Conservation (phyloP, 2,888 invertebrate species). For the Deilephila porcellus region DNA sequence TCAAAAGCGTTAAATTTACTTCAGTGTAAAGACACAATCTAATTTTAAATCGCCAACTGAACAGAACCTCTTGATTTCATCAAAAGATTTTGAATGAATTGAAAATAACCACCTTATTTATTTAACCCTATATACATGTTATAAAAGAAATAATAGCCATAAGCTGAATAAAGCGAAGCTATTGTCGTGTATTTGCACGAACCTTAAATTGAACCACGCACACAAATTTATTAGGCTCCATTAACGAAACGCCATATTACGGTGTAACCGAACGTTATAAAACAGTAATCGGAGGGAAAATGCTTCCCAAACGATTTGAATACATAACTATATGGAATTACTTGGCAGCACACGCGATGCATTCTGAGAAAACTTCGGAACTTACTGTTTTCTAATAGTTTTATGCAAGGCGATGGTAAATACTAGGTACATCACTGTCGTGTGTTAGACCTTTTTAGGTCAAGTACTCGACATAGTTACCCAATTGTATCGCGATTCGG, state of each 20-base stretch:
- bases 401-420: too few relatives aligned
- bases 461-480: too few relatives aligned
- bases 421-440: too few relatives aligned
- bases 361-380: slow-evolving; percentile 9
- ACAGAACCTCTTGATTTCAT: too few relatives aligned
- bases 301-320: neutral
- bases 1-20: too few relatives aligned
- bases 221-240: neutral
- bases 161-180: neutral
- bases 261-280: neutral
- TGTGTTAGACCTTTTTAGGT: too few relatives aligned
- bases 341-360: neutral
- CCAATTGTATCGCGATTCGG: too few relatives aligned
- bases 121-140: neutral
- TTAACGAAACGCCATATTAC: slow-evolving; percentile 2
- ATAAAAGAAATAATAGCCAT: neutral
- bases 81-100: too few relatives aligned
- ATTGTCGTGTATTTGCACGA: slow-evolving; percentile 4
- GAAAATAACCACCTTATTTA: neutral
- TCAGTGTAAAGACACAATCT: too few relatives aligned
- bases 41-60: too few relatives aligned
- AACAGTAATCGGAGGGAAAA: slow-evolving; percentile 18
- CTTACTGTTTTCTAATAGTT: slow-evolving; percentile 4
- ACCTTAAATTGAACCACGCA: neutral
- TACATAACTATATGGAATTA: slow-evolving; percentile 20